A percentile compares a stretch with the other conserved stretches of the same genome.
phyloP scores from a whole-genome alignment of 2,888 invertebrate genomes.

The Lamproptera curius region DNA sequence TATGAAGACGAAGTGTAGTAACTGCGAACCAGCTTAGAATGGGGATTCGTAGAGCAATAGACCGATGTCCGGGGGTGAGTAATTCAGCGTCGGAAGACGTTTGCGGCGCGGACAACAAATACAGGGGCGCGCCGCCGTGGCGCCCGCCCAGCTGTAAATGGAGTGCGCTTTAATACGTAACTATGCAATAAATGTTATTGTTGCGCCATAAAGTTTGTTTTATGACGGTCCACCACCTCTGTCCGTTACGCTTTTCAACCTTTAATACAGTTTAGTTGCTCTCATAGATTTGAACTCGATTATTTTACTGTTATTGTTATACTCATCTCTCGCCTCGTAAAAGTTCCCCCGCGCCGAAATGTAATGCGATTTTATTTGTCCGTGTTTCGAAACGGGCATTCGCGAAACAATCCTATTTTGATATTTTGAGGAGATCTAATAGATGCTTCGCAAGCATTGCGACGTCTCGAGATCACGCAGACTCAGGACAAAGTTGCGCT shows the following conservation, averaged over 20 bases:
- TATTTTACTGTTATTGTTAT: slow-evolving; percentile 27
- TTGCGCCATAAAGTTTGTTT: slow-evolving; percentile 72
- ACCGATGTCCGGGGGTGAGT: slow-evolving; percentile 30
- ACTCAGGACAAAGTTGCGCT: slow-evolving; percentile 60
- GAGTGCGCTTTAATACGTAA: slow-evolving; percentile 68
- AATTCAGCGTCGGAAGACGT: slow-evolving; percentile 43
- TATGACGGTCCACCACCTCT: slow-evolving; percentile 61
- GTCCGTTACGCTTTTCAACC: slow-evolving; percentile 50
- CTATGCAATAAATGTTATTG: slow-evolving; percentile 75
- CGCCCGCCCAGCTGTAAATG: slow-evolving; percentile 64
- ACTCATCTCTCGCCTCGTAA: not conserved
- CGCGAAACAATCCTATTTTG: slow-evolving; percentile 55
- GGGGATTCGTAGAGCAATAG: slow-evolving; percentile 42
- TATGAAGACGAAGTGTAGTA: slow-evolving; percentile 31
- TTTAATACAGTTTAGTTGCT: slow-evolving; percentile 44
- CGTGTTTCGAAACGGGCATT: slow-evolving; percentile 33
- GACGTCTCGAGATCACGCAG: slow-evolving; percentile 46
- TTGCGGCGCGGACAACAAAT: slow-evolving; percentile 47
- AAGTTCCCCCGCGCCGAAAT: not conserved
- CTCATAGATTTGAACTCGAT: slow-evolving; percentile 39
- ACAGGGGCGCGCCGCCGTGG: slow-evolving; percentile 45
- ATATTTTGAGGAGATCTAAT: slow-evolving; percentile 51
- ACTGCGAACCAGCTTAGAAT: slow-evolving; percentile 44
- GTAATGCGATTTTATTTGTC: slow-evolving; percentile 34
- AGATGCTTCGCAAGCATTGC: slow-evolving; percentile 34